Evolutionary conservation across 2,113 vertebrate species (phyloP), one percentile per base, ranked within the genome.

Genomic region (human (Homo sapiens)): DNA sequence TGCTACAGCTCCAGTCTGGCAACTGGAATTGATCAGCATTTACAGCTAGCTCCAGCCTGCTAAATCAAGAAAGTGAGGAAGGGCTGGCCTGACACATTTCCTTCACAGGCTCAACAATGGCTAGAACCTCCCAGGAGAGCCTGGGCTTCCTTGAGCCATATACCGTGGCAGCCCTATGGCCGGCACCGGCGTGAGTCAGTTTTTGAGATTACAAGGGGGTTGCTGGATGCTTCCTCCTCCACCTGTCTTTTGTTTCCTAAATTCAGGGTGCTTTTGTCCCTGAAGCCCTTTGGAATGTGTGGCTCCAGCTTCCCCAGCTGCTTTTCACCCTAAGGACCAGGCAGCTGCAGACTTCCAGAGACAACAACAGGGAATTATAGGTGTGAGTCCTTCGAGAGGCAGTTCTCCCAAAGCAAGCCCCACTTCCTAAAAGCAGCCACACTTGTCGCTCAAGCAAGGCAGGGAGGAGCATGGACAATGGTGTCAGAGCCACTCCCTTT

Each of bases 361-460:
- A 48, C 0, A 4, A 30, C 45, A 0, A 25, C 1, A 8, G 27
- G 17, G 23, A 32, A 13, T 55, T 20, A 11, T 3, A 0, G 0
- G 6, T 5, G 23, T 68, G 30, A 25, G 22, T 22, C 52, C 55
- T 18, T 10, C 2, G 1, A 40, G 13, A 1, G 0, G 1, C 4
- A 3, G 20, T 30, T 27, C 1, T 32, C 64, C 78, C 72, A 9
- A 38, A 55, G 8, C 70, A 22, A 66, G 79, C 6, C 12, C 12
- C 23, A 68, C 52, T 32, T 9, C 50, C 20, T n/a, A 55, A 59
- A 50, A 25, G 38, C 23, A 25, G 78, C 13, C 8, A 23, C 25
- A 8, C 2, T 25, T 16, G n/a, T 38, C 48, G 10, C 52, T 22
- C 32, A 3, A 43, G 79, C 25, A 0, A 6, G 38, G 14, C 45